Percentiles rank a stretch among this genome's conserved stretches.
These are phyloP conservation scores for Caenorhabditis parvicauda DNA, from an alignment of 2,888 invertebrate genomes.

Conservation along the genomic window DNA sequence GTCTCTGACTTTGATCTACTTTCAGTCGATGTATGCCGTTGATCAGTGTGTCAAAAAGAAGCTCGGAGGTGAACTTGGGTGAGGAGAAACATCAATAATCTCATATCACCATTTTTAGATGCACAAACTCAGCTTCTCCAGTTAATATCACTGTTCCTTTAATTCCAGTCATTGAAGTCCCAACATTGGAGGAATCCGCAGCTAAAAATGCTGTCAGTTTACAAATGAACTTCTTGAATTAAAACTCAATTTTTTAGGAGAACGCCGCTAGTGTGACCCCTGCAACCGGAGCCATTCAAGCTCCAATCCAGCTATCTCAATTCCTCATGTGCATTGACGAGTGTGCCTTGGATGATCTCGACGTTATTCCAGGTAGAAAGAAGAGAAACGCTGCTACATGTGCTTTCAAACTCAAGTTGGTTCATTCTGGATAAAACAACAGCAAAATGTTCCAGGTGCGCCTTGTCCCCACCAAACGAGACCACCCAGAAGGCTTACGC, in stretches of 20 bases:
- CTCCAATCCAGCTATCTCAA: slow-evolving; percentile 49
- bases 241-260: neutral
- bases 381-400: slow-evolving; percentile 52
- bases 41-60: slow-evolving; percentile 55
- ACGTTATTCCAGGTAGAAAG: slow-evolving; percentile 37
- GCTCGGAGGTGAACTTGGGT: slow-evolving; percentile 43
- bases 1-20: too few species aligned
- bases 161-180: slow-evolving; percentile 54
- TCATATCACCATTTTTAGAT: slow-evolving; percentile 16
- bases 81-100: neutral
- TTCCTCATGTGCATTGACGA: slow-evolving; percentile 60
- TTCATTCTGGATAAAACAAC: neutral
- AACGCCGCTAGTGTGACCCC: neutral
- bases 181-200: slow-evolving; percentile 26
- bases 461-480: slow-evolving; percentile 53
- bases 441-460: slow-evolving; percentile 38
- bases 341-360: slow-evolving; percentile 53
- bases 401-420: slow-evolving; percentile 54
- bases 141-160: slow-evolving; percentile 58
- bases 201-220: slow-evolving; percentile 1
- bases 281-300: slow-evolving; percentile 22
- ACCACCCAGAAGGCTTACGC: slow-evolving; percentile 49
- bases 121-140: slow-evolving; percentile 56
- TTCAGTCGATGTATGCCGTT: slow-evolving; percentile 45
- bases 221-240: neutral